phyloP scores from a whole-genome alignment of 2,113 vertebrate species.

The Rhinopomastus cyanomelas region DNA sequence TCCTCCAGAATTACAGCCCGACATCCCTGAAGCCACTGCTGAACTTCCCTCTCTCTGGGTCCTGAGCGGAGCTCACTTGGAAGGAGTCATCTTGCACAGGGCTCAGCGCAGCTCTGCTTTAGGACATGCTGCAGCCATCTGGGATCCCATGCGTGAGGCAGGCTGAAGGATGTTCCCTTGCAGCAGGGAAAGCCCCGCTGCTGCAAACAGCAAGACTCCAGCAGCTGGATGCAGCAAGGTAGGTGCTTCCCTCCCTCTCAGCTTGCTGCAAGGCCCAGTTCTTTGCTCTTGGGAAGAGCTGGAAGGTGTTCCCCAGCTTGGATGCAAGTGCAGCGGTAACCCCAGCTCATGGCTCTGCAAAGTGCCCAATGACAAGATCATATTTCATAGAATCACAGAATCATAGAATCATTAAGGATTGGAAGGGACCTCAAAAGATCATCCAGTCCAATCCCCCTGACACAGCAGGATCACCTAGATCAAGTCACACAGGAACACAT shows the following conservation, averaged over 20 bases:
- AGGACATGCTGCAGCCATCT: not conserved
- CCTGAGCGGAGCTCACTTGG: not conserved
- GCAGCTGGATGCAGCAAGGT: not conserved
- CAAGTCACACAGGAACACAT: too few species aligned
- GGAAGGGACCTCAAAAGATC: too few species aligned
- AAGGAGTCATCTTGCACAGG: rapidly evolving
- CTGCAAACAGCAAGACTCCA: not conserved
- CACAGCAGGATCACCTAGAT: too few species aligned
- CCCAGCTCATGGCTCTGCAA: not conserved
- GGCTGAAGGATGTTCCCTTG: not conserved
- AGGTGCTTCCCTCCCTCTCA: not conserved
- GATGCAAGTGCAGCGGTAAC: not conserved
- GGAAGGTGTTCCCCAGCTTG: not conserved
- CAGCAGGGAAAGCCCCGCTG: not conserved
- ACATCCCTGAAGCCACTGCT: constrained; percentile 4
- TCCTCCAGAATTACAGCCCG: not conserved
- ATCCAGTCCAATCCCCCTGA: too few species aligned
- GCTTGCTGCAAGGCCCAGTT: not conserved
- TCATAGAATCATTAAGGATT: too few species aligned
- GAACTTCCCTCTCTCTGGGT: not conserved
- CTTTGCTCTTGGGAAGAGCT: not conserved
- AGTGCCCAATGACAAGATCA: too few species aligned
- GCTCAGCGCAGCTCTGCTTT: rapidly evolving
- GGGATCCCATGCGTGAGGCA: rapidly evolving
- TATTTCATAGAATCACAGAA: too few species aligned